Conservation (phyloP, 2,888 invertebrate species). For the Drosophila atripex region DNA sequence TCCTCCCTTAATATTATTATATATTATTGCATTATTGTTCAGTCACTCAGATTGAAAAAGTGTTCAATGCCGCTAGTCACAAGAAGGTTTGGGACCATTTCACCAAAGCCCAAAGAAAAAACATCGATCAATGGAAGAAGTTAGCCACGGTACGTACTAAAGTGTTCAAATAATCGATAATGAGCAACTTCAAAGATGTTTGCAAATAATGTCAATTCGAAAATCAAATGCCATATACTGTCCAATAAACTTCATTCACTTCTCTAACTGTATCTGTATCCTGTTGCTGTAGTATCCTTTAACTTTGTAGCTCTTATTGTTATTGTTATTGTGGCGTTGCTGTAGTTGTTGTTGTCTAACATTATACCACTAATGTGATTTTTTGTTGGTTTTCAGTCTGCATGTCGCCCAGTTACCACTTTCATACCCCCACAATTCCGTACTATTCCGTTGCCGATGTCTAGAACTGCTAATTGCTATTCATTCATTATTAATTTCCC, state of each 20-base stretch:
- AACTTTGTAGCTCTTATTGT: constrained; percentile 12
- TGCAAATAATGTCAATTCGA: constrained; percentile 26
- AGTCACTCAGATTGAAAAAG: constrained; percentile 99
- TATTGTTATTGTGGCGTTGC: constrained; percentile 6
- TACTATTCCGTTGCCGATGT: constrained; percentile 14
- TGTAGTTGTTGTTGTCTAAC: constrained; percentile 18
- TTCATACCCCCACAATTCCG: constrained; percentile 6
- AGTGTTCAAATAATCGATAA: constrained; percentile 68
- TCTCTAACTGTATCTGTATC: constrained; percentile 3
- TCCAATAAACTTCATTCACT: constrained; percentile 25
- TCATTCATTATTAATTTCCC: constrained; percentile 37
- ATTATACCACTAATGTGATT: constrained; percentile 20
- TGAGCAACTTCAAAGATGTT: constrained; percentile 44
- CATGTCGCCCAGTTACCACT: constrained; percentile 19
- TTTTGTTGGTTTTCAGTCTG: constrained; percentile 33
- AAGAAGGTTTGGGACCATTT: constrained; percentile 99
- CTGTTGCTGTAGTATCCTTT: constrained; percentile 11
- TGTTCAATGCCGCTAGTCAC: constrained; percentile 97
- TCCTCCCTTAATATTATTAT: constrained; percentile 82
- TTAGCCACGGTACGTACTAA: constrained; percentile 93
- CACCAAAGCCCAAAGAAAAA: constrained; percentile 99
- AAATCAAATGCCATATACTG: constrained; percentile 13
- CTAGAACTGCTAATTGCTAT: constrained; percentile 28
- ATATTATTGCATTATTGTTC: constrained; percentile 85
- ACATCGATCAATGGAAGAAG: constrained; percentile 99